Base-by-base conservation (phyloP, 2,113 vertebrate species). In the Pangasianodon gigas region DNA sequence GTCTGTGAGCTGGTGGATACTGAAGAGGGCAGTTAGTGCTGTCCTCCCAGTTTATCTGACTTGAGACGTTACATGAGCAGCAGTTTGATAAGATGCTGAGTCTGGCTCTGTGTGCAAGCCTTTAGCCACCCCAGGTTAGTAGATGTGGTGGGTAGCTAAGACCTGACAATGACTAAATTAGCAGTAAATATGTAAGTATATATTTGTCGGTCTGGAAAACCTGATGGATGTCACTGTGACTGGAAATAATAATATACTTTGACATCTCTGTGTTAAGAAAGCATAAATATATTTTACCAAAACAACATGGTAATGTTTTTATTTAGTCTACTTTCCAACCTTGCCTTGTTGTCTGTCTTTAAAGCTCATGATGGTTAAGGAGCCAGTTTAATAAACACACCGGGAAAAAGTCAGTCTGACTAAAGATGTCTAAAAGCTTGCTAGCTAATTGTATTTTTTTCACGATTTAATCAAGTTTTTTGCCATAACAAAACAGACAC, bases 21-120 rank as follows among this genome's bases (percentile, higher is more conserved):
- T 56, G 52, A 37, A 58, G 80, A 81, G 79, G 79, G 79, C 79
- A 81, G 79, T 54, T 52, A 81, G 32, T 19, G 52, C 44, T 58
- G 79, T 81, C 79, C 79, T 81, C 79, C 51, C 32, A 21, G 51
- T 83, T 83, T 56, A 83, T 83, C 80, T 83, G 8, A 16, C 24
- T 58, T 11, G 52, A 56, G 52, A 56, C n/a, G 80, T 83, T 37
- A 37, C 52, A 56, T 2, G 51, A n/a, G 51, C 80, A 83, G 52
- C 51, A 37, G 80, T 10, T 32, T 83, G 52, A 83, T 83, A 83
- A 83, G 80, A 32, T 56, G 52, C 52, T 18, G 29, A 10, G 51
- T 83, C 80, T 21, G 80, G 80, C n/a, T 37, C 7, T 19, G 51
- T 11, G 52, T 9, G n/a, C 16, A 18, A 58, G n/a, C n/a, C 80